Conservation (phyloP, 2,888 invertebrate species). For the Dermolepida albohirtum region DNA sequence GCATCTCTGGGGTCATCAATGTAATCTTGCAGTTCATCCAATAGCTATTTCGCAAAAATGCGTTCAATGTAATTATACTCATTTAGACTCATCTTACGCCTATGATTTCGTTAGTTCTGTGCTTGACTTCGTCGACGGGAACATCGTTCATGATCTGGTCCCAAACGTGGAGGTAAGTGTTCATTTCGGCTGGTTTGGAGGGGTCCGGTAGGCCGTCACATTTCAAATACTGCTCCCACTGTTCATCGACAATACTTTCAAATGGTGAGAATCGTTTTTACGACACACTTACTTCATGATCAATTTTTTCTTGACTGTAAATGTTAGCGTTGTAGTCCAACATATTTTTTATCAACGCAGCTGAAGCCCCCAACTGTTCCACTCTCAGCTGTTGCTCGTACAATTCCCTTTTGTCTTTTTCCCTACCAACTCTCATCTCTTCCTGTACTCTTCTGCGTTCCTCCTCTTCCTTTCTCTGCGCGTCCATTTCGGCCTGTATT, state of each 20-base stretch:
- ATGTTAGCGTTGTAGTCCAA: slow-evolving; percentile 40
- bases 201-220: slow-evolving; percentile 70
- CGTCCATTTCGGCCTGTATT: slow-evolving; percentile 49
- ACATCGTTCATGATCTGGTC: slow-evolving; percentile 62
- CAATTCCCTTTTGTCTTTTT: slow-evolving; percentile 60
- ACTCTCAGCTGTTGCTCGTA: slow-evolving; percentile 55
- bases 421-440: slow-evolving; percentile 55
- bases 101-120: slow-evolving; percentile 64
- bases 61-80: too few species aligned
- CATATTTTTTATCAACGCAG: slow-evolving; percentile 42
- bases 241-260: not conserved
- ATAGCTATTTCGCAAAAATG: slow-evolving; percentile 51
- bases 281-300: slow-evolving; percentile 45
- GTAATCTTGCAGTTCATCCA: slow-evolving; percentile 55
- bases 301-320: slow-evolving; percentile 46
- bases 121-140: slow-evolving; percentile 61
- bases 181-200: slow-evolving; percentile 65
- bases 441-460: slow-evolving; percentile 54
- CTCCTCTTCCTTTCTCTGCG: slow-evolving; percentile 52
- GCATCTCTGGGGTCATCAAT: slow-evolving; percentile 56
- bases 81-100: slow-evolving; percentile 57
- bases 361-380: slow-evolving; percentile 55
- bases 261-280: too few species aligned
- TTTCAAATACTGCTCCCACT: slow-evolving; percentile 69
- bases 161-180: slow-evolving; percentile 69